Percentiles rank a stretch among this genome's conserved stretches.
These are phyloP conservation scores for Leucoraja ocellata DNA, from an alignment of 2,797 vertebrate species.

Conservation along the genomic window DNA sequence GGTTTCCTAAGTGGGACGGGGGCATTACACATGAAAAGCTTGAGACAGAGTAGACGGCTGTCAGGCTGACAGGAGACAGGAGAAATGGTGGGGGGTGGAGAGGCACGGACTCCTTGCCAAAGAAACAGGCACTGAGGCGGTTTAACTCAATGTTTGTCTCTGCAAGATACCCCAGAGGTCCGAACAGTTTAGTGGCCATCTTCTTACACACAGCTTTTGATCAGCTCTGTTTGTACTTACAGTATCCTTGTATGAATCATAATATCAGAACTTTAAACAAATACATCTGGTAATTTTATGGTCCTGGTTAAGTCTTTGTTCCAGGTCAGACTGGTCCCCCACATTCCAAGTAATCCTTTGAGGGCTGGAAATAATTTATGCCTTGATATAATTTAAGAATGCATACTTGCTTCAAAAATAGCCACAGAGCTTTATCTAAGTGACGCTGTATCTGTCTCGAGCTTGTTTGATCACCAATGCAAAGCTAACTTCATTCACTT, in stretches of 20 bases:
- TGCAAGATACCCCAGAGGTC: background rate
- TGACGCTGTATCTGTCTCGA: background rate
- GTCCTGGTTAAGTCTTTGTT: slow-evolving; percentile 13
- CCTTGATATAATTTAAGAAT: background rate
- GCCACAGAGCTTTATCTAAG: background rate
- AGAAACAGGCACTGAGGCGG: too few relatives aligned
- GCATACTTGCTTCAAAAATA: background rate
- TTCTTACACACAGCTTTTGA: slow-evolving; percentile 13
- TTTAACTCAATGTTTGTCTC: background rate
- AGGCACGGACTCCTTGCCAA: too few relatives aligned
- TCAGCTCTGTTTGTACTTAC: slow-evolving; percentile 12
- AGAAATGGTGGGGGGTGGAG: too few relatives aligned
- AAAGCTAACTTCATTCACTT: background rate
- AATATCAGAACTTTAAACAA: slow-evolving; percentile 31
- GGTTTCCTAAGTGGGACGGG: too few relatives aligned
- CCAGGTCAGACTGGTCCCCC: slow-evolving; percentile 16
- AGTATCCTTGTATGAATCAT: slow-evolving; percentile 28
- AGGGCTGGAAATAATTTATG: slow-evolving; percentile 22
- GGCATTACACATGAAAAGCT: too few relatives aligned
- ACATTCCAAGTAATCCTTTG: slow-evolving; percentile 15
- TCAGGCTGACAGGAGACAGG: too few relatives aligned
- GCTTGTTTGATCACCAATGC: background rate
- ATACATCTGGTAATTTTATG: slow-evolving; percentile 29
- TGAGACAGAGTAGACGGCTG: too few relatives aligned
- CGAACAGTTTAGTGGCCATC: background rate